These are phyloP conservation scores for Tetramorium parvispinum DNA, from an alignment of 1,140 invertebrate species.

Conservation along the genomic window DNA sequence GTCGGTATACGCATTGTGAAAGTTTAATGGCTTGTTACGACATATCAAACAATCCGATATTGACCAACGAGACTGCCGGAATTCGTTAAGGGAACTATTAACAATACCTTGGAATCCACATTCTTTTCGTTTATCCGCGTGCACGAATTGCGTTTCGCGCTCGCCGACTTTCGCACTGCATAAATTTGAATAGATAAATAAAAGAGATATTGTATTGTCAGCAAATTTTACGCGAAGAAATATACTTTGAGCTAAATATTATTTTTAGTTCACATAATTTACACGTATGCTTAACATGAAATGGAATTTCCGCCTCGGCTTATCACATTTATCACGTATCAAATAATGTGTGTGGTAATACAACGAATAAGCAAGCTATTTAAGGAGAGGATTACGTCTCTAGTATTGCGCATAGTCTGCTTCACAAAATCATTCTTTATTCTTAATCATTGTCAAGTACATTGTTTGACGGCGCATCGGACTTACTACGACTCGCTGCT, in stretches of 20 bases:
- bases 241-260: background rate
- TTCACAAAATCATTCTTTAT: slow-evolving; percentile 77
- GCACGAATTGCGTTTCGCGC: slow-evolving; percentile 33
- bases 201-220: background rate
- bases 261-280: background rate
- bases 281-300: background rate
- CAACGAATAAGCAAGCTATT: background rate
- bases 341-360: background rate
- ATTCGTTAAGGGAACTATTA: slow-evolving; percentile 53
- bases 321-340: slow-evolving; percentile 1
- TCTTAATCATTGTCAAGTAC: slow-evolving; percentile 67
- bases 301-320: background rate
- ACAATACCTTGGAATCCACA: slow-evolving; percentile 62
- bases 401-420: background rate
- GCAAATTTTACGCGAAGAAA: background rate
- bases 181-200: background rate
- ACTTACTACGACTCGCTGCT: slow-evolving; percentile 56
- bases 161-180: background rate
- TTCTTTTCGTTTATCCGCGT: slow-evolving; percentile 55
- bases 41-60: slow-evolving; percentile 69
- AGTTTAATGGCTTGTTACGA: slow-evolving; percentile 63
- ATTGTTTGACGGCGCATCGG: slow-evolving; percentile 59
- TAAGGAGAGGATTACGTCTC: background rate
- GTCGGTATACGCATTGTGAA: slow-evolving; percentile 49
- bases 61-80: slow-evolving; percentile 56